Evolutionary conservation across 2,888 invertebrate species (phyloP), one percentile per base, ranked within the genome.

Genomic region (Cosmia pyralina): DNA sequence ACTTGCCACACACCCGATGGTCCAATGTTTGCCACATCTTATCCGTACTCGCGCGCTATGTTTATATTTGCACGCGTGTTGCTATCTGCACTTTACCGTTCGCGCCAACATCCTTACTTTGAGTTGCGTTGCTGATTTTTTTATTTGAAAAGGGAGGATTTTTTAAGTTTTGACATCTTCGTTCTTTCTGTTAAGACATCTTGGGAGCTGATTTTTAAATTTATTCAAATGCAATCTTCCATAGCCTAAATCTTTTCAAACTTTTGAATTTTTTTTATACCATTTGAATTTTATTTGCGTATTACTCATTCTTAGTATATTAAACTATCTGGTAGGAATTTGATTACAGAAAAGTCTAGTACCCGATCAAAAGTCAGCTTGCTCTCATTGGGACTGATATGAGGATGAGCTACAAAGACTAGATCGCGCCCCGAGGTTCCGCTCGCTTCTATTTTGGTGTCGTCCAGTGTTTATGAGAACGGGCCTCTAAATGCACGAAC

Each of bases 1-100:
- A 69, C 58, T 78, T 74, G 74, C 80, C 78, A 81, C 77, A 73
- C 63, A 52, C 64, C 55, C 28, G 17, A 11, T 48, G 34, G 53
- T 44, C 64, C 64, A 76, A 68, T 44, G 48, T 77, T 58, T 57
- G 67, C 48, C 60, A 38, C 44, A 34, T 19, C 59, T 44, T 17
- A 15, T 58, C 50, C 48, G 22, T 15, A n/a, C 22, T 48, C 44
- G 64, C 59, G 50, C 13, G 57, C 58, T 38, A 38, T 65, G 57
- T n/a, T 48, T 48, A 15, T 50, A 44, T 11, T 50, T 53, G 50
- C 71, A 68, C 64, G 57, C 41, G 77, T 66, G 53, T 55, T n/a
- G 50, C 63, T 63, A 48, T 13, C 55, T 57, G 55, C 73, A 81
- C 81, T 69, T 28, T 13, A 34, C 38, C 41, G 50, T 57, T 46